Conservation (phyloP, 92 coral and sea anemone genomes). For the Phenganax subtilis region DNA sequence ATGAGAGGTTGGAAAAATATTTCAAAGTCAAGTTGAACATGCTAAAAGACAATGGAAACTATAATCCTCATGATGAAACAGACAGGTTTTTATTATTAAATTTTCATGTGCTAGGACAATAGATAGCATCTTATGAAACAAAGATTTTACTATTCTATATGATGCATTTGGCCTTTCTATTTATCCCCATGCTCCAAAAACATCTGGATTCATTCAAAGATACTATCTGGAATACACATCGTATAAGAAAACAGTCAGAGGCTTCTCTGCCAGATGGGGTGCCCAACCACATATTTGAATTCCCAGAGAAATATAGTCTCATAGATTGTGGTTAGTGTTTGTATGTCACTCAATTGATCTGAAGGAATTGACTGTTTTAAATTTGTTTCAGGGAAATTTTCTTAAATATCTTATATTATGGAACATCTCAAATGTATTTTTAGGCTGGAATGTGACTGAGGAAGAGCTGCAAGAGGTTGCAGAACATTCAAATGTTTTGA, state of each 20-base stretch:
- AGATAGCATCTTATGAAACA: too few relatives aligned
- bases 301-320: constrained; percentile 45
- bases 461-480: constrained; percentile 40
- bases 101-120: too few relatives aligned
- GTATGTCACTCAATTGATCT: background rate
- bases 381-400: background rate
- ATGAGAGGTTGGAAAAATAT: too few relatives aligned
- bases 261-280: constrained; percentile 42
- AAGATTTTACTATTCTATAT: constrained; percentile 13
- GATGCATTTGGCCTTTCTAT: constrained; percentile 42
- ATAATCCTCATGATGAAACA: too few relatives aligned
- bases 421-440: background rate
- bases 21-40: too few relatives aligned
- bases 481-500: constrained; percentile 40
- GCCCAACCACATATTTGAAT: constrained; percentile 43
- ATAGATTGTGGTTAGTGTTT: constrained; percentile 42
- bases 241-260: constrained; percentile 33
- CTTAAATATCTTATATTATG: background rate
- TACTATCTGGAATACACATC: constrained; percentile 47
- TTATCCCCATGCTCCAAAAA: constrained; percentile 43
- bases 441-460: constrained; percentile 39
- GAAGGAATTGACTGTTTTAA: too few relatives aligned
- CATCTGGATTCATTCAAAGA: constrained; percentile 44
- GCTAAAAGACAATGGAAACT: too few relatives aligned
- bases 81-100: too few relatives aligned